Base-by-base conservation (phyloP, 1,140 invertebrate genomes). In the Samia ricini region DNA sequence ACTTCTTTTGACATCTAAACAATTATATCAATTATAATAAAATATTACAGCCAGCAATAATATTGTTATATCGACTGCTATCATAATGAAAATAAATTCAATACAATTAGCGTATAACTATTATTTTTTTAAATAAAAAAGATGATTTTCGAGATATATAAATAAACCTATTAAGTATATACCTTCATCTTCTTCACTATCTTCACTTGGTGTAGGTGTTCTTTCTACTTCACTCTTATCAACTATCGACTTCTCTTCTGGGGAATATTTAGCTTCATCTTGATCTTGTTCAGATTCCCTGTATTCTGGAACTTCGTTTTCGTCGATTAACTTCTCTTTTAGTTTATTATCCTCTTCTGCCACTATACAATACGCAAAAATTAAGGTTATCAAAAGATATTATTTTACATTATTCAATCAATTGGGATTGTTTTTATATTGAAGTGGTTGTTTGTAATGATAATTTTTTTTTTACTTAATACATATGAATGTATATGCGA, bases 181-280 rank as follows among this genome's bases (percentile, higher is more conserved):
- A 88, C 90, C 90, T 83, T 91, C 90, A 80, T 94, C 89, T 84
- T 93, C 92, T 81, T 95, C 94, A 68, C 94, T 93, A 48, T 92
- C 91, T 64, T 93, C 92, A 36, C 91, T 91, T 48, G 92, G 91
- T 19, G 92, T 92, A 21, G 88, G 82, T 6, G 90, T 91, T 68
- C 86, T 81, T 54, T 90, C 89, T 68, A 85, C 76, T 63, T 91
- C 91, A 76, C 85, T 90, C 56, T 88, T 90, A 51, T 91, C 90
- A 68, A 93, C 91, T 1, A 94, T 86, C 22, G 92, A 92, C 74
- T 95, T 95, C 71, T 95, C 94, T 81, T 95, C 94, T 20, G 94
- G 94, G 6, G 94, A 94, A 76, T 95, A 95, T 79, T 95, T 95
- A 33, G 92, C 91, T 85, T 94, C 93, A 75, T 94, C 92, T 70